Percentiles rank a stretch among this genome's conserved stretches.
These are phyloP conservation scores for Zootermopsis nevadensis DNA, from an alignment of 2,888 invertebrate species.

Conservation along the genomic window DNA sequence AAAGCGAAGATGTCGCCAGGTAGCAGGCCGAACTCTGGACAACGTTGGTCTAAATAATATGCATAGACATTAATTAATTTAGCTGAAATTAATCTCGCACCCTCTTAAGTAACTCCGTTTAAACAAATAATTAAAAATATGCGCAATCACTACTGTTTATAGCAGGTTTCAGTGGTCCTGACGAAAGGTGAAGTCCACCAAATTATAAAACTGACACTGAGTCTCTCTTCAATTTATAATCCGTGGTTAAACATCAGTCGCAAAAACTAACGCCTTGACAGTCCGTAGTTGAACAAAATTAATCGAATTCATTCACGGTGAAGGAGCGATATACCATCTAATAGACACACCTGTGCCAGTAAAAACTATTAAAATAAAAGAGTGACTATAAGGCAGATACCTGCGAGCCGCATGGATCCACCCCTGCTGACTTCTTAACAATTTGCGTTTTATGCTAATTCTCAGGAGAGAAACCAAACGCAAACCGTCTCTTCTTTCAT, in stretches of 20 bases:
- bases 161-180: no score
- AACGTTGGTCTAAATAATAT: no score
- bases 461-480: neutral
- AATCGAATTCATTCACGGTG: conserved; percentile 21
- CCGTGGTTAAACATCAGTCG: neutral
- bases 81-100: no score
- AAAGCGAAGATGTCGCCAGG: no score
- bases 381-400: neutral
- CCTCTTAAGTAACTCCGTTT: no score
- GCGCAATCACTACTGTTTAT: no score
- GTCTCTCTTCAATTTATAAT: neutral
- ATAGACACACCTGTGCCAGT: neutral
- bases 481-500: neutral
- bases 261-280: neutral
- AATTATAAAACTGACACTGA: no score
- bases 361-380: neutral
- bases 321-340: neutral
- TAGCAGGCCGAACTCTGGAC: no score
- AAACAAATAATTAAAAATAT: no score
- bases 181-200: no score
- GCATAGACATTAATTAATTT: no score
- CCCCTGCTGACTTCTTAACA: neutral
- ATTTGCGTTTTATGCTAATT: conserved; percentile 24
- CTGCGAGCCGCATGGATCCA: neutral
- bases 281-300: neutral